phyloP scores from a whole-genome alignment of 2,797 vertebrate genomes.

The Masticophis lateralis region DNA sequence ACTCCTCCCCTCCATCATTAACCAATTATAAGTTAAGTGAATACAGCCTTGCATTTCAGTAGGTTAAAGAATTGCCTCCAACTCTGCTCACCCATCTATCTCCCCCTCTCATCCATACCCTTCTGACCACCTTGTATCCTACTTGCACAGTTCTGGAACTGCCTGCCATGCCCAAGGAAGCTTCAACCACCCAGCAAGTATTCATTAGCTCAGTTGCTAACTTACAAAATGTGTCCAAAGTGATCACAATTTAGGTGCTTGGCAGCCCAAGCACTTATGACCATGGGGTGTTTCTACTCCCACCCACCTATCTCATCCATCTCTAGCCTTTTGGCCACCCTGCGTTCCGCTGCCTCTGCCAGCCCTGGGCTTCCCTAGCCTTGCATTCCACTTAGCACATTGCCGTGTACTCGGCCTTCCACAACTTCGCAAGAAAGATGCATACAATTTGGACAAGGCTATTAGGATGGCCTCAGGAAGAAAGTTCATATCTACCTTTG shows the following conservation, averaged over 20 bases:
- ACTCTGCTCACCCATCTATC: too few species aligned
- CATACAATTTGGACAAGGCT: background rate
- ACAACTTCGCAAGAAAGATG: background rate
- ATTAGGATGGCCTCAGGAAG: background rate
- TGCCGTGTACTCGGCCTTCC: background rate
- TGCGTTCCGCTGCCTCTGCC: background rate
- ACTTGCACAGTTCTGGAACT: background rate
- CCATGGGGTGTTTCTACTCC: background rate
- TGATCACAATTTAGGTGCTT: background rate
- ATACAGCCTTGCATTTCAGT: background rate
- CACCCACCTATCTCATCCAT: background rate
- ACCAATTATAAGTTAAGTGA: background rate
- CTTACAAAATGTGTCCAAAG: background rate
- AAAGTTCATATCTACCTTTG: background rate
- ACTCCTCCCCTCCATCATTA: background rate
- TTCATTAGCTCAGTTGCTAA: background rate
- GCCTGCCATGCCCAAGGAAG: background rate
- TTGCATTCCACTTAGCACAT: background rate
- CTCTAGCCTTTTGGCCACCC: background rate
- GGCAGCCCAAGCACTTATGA: background rate
- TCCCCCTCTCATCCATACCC: background rate
- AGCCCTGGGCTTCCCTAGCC: background rate
- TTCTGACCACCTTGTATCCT: background rate
- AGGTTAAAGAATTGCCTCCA: background rate
- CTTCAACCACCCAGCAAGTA: background rate